Percentiles rank a stretch among this genome's conserved stretches.
phyloP scores from a whole-genome alignment of 2,888 invertebrate genomes.

The Hirtodrosophila trivittata region DNA sequence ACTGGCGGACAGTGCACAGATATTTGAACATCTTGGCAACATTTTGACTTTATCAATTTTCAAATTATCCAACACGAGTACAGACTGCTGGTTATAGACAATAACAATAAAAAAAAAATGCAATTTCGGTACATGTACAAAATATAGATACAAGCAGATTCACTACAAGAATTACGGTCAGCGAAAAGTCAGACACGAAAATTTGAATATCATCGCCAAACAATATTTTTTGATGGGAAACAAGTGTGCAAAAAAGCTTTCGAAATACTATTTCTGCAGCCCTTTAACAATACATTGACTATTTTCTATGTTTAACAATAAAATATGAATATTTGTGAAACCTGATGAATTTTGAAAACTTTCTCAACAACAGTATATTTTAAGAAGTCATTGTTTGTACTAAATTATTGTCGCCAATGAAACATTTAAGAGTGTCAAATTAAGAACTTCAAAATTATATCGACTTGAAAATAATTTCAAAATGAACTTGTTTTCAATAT shows the following conservation, averaged over 20 bases:
- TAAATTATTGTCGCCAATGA: too few species aligned
- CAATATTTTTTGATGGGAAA: conserved; percentile 27
- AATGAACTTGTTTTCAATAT: too few species aligned
- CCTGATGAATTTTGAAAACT: too few species aligned
- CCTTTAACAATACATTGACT: conserved; percentile 5
- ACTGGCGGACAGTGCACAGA: conserved; percentile 14
- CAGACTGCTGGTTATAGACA: conserved; percentile 34
- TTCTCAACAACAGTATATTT: too few species aligned
- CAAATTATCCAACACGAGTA: conserved; percentile 31
- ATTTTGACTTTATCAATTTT: conserved; percentile 43
- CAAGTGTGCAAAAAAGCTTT: conserved; percentile 16
- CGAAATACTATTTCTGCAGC: conserved; percentile 7
- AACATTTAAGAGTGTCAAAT: too few species aligned
- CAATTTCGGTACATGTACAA: conserved; percentile 11
- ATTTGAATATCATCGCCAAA: conserved; percentile 42
- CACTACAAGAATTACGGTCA: conserved; percentile 15
- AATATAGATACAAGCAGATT: conserved; percentile 21
- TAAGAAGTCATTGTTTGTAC: too few species aligned
- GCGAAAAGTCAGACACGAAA: conserved; percentile 35
- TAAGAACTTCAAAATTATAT: too few species aligned
- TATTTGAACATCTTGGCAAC: conserved; percentile 34
- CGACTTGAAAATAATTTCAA: too few species aligned
- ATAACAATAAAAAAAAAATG: conserved; percentile 5
- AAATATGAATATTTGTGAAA: too few species aligned
- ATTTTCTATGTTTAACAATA: not conserved